A percentile compares a stretch with the other conserved stretches of the same genome.
phyloP scores from a whole-genome alignment of 2,888 invertebrate genomes.

The Dicycla oo region DNA sequence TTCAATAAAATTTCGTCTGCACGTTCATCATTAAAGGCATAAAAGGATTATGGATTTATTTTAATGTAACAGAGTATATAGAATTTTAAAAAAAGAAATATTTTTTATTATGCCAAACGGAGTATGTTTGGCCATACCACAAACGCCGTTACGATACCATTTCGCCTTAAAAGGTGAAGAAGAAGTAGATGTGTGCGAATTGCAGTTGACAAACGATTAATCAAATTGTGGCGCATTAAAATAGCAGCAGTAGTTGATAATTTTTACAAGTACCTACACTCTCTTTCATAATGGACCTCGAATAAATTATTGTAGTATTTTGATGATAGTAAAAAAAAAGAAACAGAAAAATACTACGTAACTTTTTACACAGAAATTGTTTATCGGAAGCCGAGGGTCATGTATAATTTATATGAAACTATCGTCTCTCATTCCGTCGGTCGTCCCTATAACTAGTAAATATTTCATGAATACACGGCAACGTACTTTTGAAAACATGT shows the following conservation, averaged over 20 bases:
- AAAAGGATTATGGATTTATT: too few species aligned
- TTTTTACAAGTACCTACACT: background rate
- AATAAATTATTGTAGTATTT: background rate
- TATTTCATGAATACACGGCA: conserved; percentile 50
- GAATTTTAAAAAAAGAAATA: too few species aligned
- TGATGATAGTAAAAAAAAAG: background rate
- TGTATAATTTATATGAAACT: conserved; percentile 50
- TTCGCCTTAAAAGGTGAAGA: too few species aligned
- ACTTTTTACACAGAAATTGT: conserved; percentile 23
- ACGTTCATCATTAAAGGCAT: too few species aligned
- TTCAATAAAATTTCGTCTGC: too few species aligned
- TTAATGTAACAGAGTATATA: too few species aligned
- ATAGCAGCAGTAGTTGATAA: background rate
- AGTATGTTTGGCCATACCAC: too few species aligned
- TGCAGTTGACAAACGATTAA: background rate
- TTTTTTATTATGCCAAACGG: too few species aligned
- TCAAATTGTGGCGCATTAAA: background rate
- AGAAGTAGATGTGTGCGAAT: too few species aligned
- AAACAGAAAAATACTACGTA: background rate
- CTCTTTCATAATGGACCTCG: background rate
- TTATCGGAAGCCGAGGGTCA: conserved; percentile 21
- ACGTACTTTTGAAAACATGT: conserved; percentile 27
- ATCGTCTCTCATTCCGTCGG: conserved; percentile 6
- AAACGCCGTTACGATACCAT: too few species aligned
- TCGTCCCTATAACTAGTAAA: conserved; percentile 37